These are phyloP conservation scores for Trachymyrmex septentrionalis DNA, from an alignment of 1,140 invertebrate species.

Conservation along the genomic window DNA sequence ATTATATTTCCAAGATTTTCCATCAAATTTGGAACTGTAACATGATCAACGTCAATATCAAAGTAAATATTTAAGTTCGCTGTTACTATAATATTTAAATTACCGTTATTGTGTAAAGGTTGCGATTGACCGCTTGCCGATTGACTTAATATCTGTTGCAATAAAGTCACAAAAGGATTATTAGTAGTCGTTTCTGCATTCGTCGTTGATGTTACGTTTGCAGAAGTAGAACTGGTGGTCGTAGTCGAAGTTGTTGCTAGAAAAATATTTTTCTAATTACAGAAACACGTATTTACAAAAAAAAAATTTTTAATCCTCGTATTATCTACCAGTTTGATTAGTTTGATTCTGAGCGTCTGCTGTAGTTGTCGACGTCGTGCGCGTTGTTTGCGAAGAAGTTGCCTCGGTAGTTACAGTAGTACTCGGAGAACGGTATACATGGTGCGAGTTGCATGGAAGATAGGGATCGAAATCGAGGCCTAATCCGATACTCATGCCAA, in stretches of 20 bases:
- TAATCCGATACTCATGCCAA: conserved; percentile 83
- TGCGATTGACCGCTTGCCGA: conserved; percentile 21
- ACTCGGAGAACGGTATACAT: conserved; percentile 82
- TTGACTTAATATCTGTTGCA: conserved; percentile 46
- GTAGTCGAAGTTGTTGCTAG: conserved; percentile 68
- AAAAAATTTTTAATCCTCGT: background rate
- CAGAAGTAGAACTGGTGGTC: conserved; percentile 53
- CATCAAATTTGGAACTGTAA: conserved; percentile 55
- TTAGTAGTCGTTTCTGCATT: conserved; percentile 17
- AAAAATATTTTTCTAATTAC: conserved; percentile 22
- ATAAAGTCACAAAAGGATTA: conserved; percentile 36
- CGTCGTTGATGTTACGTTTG: conserved; percentile 57
- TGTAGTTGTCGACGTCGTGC: conserved; percentile 70
- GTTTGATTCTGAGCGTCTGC: conserved; percentile 71
- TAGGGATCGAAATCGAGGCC: conserved; percentile 89
- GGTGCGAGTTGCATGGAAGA: conserved; percentile 90
- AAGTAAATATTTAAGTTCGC: background rate
- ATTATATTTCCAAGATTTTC: conserved; percentile 61
- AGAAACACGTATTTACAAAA: background rate
- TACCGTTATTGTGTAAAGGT: conserved; percentile 43
- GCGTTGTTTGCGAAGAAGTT: conserved; percentile 75
- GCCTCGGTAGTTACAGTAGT: conserved; percentile 62
- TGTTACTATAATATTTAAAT: background rate
- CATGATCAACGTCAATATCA: background rate
- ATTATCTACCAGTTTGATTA: conserved; percentile 65